phyloP scores from a whole-genome alignment of 2,113 vertebrate genomes.

The Phodopus roborovskii region DNA sequence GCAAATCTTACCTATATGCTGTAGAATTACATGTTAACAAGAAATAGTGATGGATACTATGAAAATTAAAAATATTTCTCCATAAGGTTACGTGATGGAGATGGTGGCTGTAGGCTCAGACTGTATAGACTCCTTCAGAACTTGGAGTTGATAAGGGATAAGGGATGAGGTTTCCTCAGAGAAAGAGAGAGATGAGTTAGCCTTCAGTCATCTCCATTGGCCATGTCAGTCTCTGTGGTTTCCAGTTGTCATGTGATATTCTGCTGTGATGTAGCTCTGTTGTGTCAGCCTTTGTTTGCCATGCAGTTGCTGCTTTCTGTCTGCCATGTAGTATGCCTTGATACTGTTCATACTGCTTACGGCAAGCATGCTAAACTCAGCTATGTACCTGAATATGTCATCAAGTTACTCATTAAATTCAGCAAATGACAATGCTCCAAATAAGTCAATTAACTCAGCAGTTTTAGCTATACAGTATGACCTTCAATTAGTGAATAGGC shows the following conservation, averaged over 20 bases:
- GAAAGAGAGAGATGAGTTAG: neutral
- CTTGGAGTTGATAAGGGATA: neutral
- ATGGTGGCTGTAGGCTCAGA: neutral
- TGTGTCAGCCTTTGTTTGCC: neutral
- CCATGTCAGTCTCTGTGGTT: neutral
- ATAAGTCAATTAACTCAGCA: neutral
- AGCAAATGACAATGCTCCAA: neutral
- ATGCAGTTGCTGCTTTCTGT: neutral
- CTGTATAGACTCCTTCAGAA: neutral
- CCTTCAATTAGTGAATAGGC: neutral
- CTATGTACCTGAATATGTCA: neutral
- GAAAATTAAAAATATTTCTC: neutral
- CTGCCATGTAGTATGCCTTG: neutral
- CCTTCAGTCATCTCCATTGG: neutral
- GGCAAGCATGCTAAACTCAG: neutral
- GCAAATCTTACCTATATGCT: neutral
- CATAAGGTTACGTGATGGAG: fast-evolving
- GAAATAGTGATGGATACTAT: neutral
- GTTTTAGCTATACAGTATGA: neutral
- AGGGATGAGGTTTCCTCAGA: neutral
- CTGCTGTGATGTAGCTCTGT: neutral
- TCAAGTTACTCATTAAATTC: neutral
- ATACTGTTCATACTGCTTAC: neutral
- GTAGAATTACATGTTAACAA: neutral
- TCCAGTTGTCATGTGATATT: neutral